Conservation (phyloP, 2,888 invertebrate genomes). For the Drosophila picticornis region DNA sequence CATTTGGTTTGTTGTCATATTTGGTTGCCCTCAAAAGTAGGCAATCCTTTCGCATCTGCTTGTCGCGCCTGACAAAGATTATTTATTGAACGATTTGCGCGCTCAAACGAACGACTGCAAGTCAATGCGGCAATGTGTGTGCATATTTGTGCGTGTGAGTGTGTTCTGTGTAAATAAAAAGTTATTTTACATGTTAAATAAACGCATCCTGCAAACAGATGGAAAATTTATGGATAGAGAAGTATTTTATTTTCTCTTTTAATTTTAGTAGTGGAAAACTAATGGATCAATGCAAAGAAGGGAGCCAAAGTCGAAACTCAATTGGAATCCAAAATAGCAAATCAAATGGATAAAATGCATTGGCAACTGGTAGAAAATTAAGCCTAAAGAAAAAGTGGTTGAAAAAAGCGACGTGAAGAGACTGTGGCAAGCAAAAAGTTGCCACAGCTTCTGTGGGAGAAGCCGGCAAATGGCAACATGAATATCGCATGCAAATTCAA, state of each 20-base stretch:
- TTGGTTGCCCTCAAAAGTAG: slow-evolving; percentile 52
- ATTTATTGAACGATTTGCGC: slow-evolving; percentile 67
- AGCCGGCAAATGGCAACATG: slow-evolving; percentile 30
- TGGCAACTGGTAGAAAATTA: background rate
- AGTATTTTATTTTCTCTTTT: background rate
- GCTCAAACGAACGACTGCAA: slow-evolving; percentile 51
- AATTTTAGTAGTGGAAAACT: background rate
- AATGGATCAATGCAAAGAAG: slow-evolving; percentile 30
- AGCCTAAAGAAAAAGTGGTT: slow-evolving; percentile 12
- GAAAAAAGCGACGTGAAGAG: slow-evolving; percentile 18
- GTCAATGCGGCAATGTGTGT: slow-evolving; percentile 17
- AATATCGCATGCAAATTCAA: slow-evolving; percentile 77
- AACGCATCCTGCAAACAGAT: background rate
- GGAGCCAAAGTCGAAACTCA: slow-evolving; percentile 21
- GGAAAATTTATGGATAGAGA: background rate
- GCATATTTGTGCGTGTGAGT: background rate
- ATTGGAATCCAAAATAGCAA: slow-evolving; percentile 29
- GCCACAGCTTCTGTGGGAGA: slow-evolving; percentile 18
- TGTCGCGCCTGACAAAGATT: slow-evolving; percentile 59
- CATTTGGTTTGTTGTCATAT: slow-evolving; percentile 9
- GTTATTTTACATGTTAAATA: slow-evolving; percentile 6
- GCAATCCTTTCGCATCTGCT: slow-evolving; percentile 59
- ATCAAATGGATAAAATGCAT: slow-evolving; percentile 49
- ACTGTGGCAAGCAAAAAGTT: slow-evolving; percentile 22
- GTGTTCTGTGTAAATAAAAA: slow-evolving; percentile 33